Evolutionary conservation across 1,140 invertebrate genomes (phyloP).

Genomic region (Magallana ariakensis): DNA sequence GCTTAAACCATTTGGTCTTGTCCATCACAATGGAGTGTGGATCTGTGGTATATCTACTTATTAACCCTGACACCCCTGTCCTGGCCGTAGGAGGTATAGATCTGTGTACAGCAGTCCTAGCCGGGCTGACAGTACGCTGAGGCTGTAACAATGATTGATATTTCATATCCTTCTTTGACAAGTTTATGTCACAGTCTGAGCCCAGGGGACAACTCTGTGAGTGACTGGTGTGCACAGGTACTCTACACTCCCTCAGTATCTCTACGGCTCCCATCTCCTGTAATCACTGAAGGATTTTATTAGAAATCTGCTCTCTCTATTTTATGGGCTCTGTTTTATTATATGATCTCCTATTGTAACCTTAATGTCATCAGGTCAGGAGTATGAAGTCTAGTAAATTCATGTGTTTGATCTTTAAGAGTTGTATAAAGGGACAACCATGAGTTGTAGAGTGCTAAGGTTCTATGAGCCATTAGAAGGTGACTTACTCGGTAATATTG

Average conservation of each 20-base stretch:
- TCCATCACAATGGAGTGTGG: too few relatives aligned
- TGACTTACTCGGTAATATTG: too few relatives aligned
- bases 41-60: background rate
- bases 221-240: background rate
- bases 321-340: background rate
- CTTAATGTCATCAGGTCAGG: too few relatives aligned
- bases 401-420: too few relatives aligned
- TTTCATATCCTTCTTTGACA: constrained; percentile 1
- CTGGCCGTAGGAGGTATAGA: background rate
- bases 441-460: too few relatives aligned
- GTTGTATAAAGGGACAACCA: too few relatives aligned
- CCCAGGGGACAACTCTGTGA: background rate
- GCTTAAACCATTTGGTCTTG: too few relatives aligned
- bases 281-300: background rate
- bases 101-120: background rate
- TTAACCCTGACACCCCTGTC: background rate
- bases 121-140: background rate
- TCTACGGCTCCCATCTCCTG: background rate
- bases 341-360: too few relatives aligned
- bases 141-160: constrained; percentile 12
- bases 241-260: too few relatives aligned
- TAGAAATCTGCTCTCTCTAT: background rate
- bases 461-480: too few relatives aligned
- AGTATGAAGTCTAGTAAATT: too few relatives aligned
- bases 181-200: constrained; percentile 11